Evolutionary conservation across 2,888 invertebrate genomes (phyloP), one percentile per base, ranked within the genome.

Genomic region (Timandra comae): DNA sequence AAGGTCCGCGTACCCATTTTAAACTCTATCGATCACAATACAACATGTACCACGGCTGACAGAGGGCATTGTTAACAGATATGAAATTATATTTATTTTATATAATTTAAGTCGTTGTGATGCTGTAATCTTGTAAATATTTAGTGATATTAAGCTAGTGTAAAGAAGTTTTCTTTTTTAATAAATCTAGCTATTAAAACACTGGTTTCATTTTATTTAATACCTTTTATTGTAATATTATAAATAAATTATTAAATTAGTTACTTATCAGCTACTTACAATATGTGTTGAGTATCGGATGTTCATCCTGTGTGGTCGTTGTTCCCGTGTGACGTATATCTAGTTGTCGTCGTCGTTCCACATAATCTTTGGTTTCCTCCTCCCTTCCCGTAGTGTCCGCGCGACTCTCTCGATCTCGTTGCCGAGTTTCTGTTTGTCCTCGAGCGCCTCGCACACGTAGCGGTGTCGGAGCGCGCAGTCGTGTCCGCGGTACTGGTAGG

Each of bases 391-490:
- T 30, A 62, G 10, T n/a, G 30, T 30, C 20, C 47, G 28, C 2
- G 88, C 76, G 20, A 84, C 85, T 28, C 88, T 72, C 44, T 81
- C 75, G 23, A 91, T 88, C 60, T 91, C 90, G 57, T 91, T 91
- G 56, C 88, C 86, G 13, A 91, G 71, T 7, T 80, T 56, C 61
- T 78, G 77, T 41, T 80, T 86, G 52, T 90, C 89, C 12, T 88
- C 85, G 7, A 88, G 76, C 72, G 87, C 72, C 80, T 94, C 92
- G 62, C 95, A 95, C 30, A 93, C 88, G 63, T 90, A 93, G 51
- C 89, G 84, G 49, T 90, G 91, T 7, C 89, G 70, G 0, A 87
- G 75, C 0, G 90, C 87, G 63, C 94, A 95, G 70, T 95, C 94
- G 38, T 89, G 89, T 0, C 94, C 94, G 49, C 88, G 87, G 67